Base-by-base conservation (phyloP, 2,113 vertebrate species). In the Echinops telfairi region DNA sequence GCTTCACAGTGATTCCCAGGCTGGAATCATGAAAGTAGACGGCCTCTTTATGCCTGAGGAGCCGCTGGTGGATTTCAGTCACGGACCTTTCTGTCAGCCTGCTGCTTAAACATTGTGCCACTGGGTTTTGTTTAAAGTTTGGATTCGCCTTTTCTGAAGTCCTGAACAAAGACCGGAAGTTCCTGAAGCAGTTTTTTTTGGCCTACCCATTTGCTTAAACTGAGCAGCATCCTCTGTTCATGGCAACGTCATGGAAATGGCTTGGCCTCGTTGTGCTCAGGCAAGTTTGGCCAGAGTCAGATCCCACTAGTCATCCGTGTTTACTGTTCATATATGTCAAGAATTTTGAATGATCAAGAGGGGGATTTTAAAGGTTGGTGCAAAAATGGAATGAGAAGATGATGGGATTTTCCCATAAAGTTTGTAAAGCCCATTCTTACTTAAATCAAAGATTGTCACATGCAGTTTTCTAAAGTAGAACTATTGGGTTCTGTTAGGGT, bases 401-500 rank as follows among this genome's bases (percentile, higher is more conserved):
- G 40, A 62, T 62, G 22, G 2, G 22, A 23, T 62, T 62, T 62
- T 22, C 22, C 22, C 60, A 16, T 22, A 23, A 22, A 62, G 17
- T 62, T 62, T 16, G 2, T 62, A 62, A 62, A 62, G 60, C 60
- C 60, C 19, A 4, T 23, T 62, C 60, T 19, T 86, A 80, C 68
- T 93, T 88, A 75, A 62, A 71, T 25, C 33, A 93, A 10, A 71
- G 16, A 47, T 6, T 29, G 9, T 40, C 77, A 88, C 60, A 84
- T 6, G n/a, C 19, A 68, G 10, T 92, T 95, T 90, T 95, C 43
- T 31, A 25, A 92, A 73, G 29, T 88, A 31, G 9, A 95, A 64
- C 86, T 85, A 47, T 83, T 73, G 36, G 31, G 23, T 82, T 70
- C 22, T 53, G 5, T 4, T 53, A 53, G 5, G 10, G 47, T 53